phyloP scores from a whole-genome alignment of 2,888 invertebrate genomes.

The Malthinus seriepunctatus region DNA sequence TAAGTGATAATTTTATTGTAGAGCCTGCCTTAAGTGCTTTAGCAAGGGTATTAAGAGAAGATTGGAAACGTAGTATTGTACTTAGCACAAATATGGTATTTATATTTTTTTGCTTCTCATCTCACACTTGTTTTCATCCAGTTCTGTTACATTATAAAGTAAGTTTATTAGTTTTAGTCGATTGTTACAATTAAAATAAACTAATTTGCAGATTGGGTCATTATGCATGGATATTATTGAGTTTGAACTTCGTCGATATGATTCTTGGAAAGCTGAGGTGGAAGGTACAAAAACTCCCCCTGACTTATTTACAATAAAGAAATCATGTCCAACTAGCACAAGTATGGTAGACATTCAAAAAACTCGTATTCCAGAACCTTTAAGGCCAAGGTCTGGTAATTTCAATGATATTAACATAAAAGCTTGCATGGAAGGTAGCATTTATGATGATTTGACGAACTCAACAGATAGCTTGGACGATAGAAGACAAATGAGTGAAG shows the following conservation, averaged over 20 bases:
- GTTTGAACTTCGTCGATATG: slow-evolving; percentile 90
- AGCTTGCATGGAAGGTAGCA: slow-evolving; percentile 67
- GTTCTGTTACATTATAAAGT: slow-evolving; percentile 95
- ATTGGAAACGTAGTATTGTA: slow-evolving; percentile 96
- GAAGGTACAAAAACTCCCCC: slow-evolving; percentile 60
- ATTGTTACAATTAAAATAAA: not conserved
- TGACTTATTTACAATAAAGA: slow-evolving; percentile 50
- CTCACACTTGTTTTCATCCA: slow-evolving; percentile 92
- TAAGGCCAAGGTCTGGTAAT: slow-evolving; percentile 77
- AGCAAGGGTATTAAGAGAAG: slow-evolving; percentile 93
- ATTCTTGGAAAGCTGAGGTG: slow-evolving; percentile 84
- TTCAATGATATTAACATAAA: slow-evolving; percentile 62
- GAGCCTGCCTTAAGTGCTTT: slow-evolving; percentile 94
- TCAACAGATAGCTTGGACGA: slow-evolving; percentile 53
- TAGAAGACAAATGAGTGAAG: slow-evolving; percentile 48
- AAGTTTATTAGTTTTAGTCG: slow-evolving; percentile 33
- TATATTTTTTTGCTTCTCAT: slow-evolving; percentile 96
- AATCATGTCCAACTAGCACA: slow-evolving; percentile 50
- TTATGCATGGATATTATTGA: slow-evolving; percentile 96
- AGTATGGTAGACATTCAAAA: slow-evolving; percentile 67
- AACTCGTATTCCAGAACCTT: slow-evolving; percentile 73
- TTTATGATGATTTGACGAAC: slow-evolving; percentile 62
- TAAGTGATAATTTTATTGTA: slow-evolving; percentile 51
- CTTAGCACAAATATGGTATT: slow-evolving; percentile 95
- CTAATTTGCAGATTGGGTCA: slow-evolving; percentile 77